Percentiles rank a stretch among this genome's conserved stretches.
These are phyloP conservation scores for Megastigmus dorsalis DNA, from an alignment of 2,888 invertebrate species.

Conservation along the genomic window DNA sequence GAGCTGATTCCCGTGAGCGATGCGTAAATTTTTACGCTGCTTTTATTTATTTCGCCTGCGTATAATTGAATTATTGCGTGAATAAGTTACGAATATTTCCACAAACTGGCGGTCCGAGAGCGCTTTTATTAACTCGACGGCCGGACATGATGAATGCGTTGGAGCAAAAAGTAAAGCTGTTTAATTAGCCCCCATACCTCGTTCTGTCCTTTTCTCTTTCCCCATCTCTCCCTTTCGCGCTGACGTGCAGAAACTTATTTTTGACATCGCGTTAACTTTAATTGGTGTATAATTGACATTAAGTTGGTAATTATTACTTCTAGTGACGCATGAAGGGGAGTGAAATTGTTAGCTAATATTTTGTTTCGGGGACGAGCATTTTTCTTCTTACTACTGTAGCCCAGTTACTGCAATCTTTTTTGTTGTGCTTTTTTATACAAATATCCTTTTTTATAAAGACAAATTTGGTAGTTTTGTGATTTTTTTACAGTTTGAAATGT, in stretches of 20 bases:
- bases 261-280: conserved; percentile 14
- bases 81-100: conserved; percentile 34
- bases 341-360: no score
- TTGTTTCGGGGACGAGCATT: no score
- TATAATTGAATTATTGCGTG: conserved; percentile 21
- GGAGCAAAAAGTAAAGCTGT: conserved; percentile 3
- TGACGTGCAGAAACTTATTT: conserved; percentile 17
- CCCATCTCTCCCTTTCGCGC: no score
- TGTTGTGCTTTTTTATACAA: not conserved
- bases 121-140: conserved; percentile 15
- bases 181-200: conserved; percentile 30
- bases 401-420: no score
- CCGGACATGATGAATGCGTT: not conserved
- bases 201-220: not conserved
- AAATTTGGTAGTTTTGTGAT: no score
- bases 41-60: not conserved
- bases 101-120: not conserved
- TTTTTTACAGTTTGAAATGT: no score
- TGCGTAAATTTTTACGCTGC: not conserved
- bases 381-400: no score
- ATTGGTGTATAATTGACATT: conserved; percentile 30
- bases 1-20: not conserved
- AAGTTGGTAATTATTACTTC: conserved; percentile 2
- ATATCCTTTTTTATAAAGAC: not conserved
- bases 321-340: not conserved